These are phyloP conservation scores for Excalfactoria chinensis DNA, from an alignment of 2,113 vertebrate genomes.

Conservation along the genomic window DNA sequence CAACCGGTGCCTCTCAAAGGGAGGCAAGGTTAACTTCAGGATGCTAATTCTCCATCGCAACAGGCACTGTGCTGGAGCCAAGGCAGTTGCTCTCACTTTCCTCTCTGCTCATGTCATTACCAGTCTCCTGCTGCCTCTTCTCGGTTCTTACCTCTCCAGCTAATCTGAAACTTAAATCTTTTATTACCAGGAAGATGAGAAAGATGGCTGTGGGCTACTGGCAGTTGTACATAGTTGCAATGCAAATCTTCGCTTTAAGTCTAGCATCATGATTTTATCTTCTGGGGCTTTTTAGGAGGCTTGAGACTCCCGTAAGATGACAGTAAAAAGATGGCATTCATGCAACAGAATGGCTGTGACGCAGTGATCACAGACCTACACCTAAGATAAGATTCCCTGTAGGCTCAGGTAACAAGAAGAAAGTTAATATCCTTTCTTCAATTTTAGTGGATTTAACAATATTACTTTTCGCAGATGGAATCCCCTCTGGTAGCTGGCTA, in stretches of 20 bases:
- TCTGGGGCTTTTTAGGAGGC: neutral
- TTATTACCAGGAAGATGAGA: slow-evolving; percentile 50
- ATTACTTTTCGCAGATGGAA: neutral
- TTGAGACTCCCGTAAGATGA: neutral
- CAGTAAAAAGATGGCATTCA: neutral
- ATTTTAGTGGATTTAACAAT: neutral
- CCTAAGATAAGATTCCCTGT: neutral
- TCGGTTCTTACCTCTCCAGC: slow-evolving; percentile 20
- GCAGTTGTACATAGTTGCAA: neutral
- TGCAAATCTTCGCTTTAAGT: neutral
- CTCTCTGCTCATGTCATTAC: neutral
- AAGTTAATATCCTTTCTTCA: neutral
- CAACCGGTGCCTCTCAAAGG: slow-evolving; percentile 39
- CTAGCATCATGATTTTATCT: neutral
- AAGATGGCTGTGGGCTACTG: slow-evolving; percentile 39
- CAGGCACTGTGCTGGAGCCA: slow-evolving; percentile 26
- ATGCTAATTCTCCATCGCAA: slow-evolving; percentile 62
- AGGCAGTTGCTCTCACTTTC: slow-evolving; percentile 42
- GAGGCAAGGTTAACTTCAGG: slow-evolving; percentile 38
- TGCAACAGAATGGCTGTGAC: neutral
- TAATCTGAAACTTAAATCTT: slow-evolving; percentile 55
- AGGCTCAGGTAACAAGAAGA: neutral
- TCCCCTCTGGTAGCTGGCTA: neutral
- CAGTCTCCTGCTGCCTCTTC: slow-evolving; percentile 41
- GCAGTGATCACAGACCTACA: neutral